Evolutionary conservation across 2,797 vertebrate species (phyloP).

Genomic region (Lithobates pipiens): DNA sequence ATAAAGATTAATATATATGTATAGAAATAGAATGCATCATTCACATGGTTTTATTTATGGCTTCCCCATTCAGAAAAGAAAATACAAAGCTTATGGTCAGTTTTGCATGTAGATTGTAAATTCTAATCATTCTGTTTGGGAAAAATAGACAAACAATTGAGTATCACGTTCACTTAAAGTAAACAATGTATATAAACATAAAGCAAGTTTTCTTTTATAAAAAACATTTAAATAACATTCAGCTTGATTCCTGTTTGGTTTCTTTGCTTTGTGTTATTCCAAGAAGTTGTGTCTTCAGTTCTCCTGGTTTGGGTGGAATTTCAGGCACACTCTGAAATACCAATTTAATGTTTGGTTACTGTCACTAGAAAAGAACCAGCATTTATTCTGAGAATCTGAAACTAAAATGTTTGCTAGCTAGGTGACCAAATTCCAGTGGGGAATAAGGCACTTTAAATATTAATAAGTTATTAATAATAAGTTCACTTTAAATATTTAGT

Average conservation of each 20-base stretch:
- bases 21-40: too few species aligned
- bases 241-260: slow-evolving; percentile 10
- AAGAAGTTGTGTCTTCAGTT: slow-evolving; percentile 88
- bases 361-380: background rate
- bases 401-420: background rate
- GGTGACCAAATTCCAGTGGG: background rate
- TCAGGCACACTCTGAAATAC: slow-evolving; percentile 87
- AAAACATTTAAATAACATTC: background rate
- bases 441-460: too few species aligned
- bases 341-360: background rate
- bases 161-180: slow-evolving; percentile 1
- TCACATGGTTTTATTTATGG: too few species aligned
- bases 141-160: too few species aligned
- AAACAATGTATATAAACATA: background rate
- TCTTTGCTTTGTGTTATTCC: slow-evolving; percentile 76
- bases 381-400: background rate
- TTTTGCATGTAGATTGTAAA: background rate
- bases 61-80: too few species aligned
- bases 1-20: too few species aligned
- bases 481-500: too few species aligned
- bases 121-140: background rate
- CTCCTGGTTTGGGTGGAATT: slow-evolving; percentile 89
- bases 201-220: slow-evolving; percentile 2
- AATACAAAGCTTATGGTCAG: too few species aligned
- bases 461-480: too few species aligned